Conservation (phyloP, 2,888 invertebrate genomes). For the Atrina japonica region DNA sequence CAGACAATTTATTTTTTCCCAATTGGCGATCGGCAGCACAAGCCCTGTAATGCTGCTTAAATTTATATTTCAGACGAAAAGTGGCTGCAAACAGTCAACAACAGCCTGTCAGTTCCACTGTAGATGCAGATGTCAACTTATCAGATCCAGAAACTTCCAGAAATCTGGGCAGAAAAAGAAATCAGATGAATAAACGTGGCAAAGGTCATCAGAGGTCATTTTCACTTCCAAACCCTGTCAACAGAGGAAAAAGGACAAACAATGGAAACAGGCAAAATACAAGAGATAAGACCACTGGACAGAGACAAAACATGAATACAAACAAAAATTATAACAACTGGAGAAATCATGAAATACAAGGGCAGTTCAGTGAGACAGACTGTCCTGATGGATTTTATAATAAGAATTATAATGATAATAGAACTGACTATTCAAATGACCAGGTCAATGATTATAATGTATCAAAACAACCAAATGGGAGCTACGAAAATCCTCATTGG, state of each 20-base stretch:
- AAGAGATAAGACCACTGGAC: no score
- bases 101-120: neutral
- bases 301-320: no score
- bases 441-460: conserved; percentile 4
- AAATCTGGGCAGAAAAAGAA: neutral
- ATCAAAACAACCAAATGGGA: neutral
- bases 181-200: neutral
- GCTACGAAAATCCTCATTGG: conserved; percentile 29
- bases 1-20: no score
- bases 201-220: conserved; percentile 39
- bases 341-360: no score
- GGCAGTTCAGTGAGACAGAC: no score
- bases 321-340: no score
- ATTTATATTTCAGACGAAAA: conserved; percentile 11
- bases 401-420: no score
- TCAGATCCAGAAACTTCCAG: conserved; percentile 21
- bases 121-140: conserved; percentile 10
- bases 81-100: conserved; percentile 8
- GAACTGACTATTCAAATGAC: no score
- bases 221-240: conserved; percentile 28
- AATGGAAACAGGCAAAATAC: neutral
- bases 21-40: no score
- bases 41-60: no score
- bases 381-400: no score
- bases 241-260: neutral